These are phyloP conservation scores for Limnephilus marmoratus DNA, from an alignment of 2,888 invertebrate species.

Conservation along the genomic window DNA sequence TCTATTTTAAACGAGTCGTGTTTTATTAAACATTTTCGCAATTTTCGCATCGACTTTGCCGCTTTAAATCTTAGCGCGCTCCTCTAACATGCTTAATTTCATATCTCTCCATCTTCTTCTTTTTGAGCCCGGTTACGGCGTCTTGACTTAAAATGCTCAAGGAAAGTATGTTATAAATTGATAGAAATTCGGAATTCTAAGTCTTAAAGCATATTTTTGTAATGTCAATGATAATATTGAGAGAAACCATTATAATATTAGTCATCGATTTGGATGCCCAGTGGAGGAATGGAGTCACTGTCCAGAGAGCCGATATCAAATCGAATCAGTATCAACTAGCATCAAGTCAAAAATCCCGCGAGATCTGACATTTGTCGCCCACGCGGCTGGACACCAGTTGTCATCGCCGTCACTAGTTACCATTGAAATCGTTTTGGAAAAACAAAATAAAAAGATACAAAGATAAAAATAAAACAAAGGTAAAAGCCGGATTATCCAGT, in stretches of 20 bases:
- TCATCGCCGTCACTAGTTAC: neutral
- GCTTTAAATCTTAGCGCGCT: too few species aligned
- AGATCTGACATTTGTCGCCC: conserved; percentile 2
- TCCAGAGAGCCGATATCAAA: neutral
- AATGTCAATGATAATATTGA: neutral
- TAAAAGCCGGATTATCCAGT: neutral
- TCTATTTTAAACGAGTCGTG: too few species aligned
- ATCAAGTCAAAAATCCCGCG: conserved; percentile 24
- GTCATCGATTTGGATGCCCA: neutral
- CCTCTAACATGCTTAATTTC: too few species aligned
- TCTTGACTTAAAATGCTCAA: too few species aligned
- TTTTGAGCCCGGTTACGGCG: too few species aligned
- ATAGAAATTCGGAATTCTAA: too few species aligned
- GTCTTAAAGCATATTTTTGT: neutral
- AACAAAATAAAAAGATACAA: neutral
- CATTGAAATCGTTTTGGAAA: neutral
- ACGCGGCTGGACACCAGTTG: neutral
- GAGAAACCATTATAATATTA: neutral
- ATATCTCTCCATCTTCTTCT: too few species aligned
- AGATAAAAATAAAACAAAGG: neutral
- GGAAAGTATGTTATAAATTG: too few species aligned
- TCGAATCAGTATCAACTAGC: neutral
- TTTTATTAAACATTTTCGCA: too few species aligned
- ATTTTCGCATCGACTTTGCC: too few species aligned
- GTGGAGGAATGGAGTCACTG: neutral